A percentile compares a stretch with the other conserved stretches of the same genome.
These are phyloP conservation scores for Euglossa dilemma DNA, from an alignment of 1,140 invertebrate species.

Conservation along the genomic window DNA sequence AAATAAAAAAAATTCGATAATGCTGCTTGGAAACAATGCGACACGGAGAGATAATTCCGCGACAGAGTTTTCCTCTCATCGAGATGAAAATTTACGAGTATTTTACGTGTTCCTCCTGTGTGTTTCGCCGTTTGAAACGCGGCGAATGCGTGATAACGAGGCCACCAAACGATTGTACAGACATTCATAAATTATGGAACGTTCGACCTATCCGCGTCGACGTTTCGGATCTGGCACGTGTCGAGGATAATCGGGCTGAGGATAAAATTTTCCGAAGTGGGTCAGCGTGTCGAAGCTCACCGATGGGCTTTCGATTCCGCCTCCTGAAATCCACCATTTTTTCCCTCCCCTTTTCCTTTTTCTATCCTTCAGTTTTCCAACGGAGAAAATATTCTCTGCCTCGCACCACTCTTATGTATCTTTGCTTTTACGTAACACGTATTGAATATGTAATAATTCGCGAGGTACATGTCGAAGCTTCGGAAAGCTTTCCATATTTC, in stretches of 20 bases:
- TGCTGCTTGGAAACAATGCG: too few relatives aligned
- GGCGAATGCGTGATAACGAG: neutral
- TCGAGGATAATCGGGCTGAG: slow-evolving; percentile 34
- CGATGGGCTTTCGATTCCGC: neutral
- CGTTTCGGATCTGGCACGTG: slow-evolving; percentile 42
- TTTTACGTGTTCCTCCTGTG: neutral
- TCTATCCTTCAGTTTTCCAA: too few relatives aligned
- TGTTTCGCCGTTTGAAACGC: neutral
- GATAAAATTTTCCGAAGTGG: slow-evolving; percentile 38
- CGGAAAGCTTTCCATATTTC: too few relatives aligned
- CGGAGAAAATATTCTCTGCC: too few relatives aligned
- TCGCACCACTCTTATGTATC: too few relatives aligned
- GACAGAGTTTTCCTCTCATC: too few relatives aligned
- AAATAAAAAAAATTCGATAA: too few relatives aligned
- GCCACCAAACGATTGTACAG: neutral
- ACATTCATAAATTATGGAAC: slow-evolving; percentile 34
- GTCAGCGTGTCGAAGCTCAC: slow-evolving; percentile 25
- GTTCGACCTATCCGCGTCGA: slow-evolving; percentile 20
- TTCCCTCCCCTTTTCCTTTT: too few relatives aligned
- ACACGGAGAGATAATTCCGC: too few relatives aligned
- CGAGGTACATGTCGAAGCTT: too few relatives aligned
- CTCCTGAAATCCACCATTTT: neutral
- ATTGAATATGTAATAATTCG: neutral
- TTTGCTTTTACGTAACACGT: neutral
- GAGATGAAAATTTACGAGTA: neutral